Percentiles rank a stretch among this genome's conserved stretches.
These are phyloP conservation scores for Theropithecus gelada DNA, from an alignment of 2,113 vertebrate species.

Conservation along the genomic window DNA sequence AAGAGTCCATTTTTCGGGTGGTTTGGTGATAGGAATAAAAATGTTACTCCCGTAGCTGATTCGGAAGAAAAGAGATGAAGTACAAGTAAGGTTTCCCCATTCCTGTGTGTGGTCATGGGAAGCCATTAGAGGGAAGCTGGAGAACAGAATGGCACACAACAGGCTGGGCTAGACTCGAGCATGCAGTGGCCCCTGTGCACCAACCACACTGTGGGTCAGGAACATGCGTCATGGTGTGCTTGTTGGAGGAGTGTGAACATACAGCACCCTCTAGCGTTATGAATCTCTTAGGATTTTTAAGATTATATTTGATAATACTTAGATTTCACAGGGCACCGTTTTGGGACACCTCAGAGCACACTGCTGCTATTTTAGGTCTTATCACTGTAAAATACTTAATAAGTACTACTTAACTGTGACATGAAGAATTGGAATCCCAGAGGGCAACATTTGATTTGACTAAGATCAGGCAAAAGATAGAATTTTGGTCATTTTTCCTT, in stretches of 20 bases:
- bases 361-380: neutral
- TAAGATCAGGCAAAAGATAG: neutral
- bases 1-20: neutral
- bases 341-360: neutral
- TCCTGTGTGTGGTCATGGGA: neutral
- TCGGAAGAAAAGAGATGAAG: neutral
- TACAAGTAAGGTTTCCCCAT: too few species aligned
- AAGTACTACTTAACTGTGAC: neutral
- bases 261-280: neutral
- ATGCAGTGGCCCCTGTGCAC: rapidly evolving
- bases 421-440: neutral
- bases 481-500: neutral
- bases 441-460: neutral
- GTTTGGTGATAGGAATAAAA: neutral
- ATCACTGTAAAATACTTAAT: neutral
- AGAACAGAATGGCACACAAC: too few species aligned
- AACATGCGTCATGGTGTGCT: rapidly evolving
- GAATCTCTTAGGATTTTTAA: neutral
- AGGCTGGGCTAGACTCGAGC: neutral
- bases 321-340: neutral
- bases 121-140: neutral
- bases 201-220: neutral
- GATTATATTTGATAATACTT: neutral
- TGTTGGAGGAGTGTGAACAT: too few species aligned
- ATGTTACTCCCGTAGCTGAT: neutral